Percentiles rank a stretch among this genome's conserved stretches.
Conservation (phyloP, 2,113 vertebrate species). For the Triplophysa siluroides region DNA sequence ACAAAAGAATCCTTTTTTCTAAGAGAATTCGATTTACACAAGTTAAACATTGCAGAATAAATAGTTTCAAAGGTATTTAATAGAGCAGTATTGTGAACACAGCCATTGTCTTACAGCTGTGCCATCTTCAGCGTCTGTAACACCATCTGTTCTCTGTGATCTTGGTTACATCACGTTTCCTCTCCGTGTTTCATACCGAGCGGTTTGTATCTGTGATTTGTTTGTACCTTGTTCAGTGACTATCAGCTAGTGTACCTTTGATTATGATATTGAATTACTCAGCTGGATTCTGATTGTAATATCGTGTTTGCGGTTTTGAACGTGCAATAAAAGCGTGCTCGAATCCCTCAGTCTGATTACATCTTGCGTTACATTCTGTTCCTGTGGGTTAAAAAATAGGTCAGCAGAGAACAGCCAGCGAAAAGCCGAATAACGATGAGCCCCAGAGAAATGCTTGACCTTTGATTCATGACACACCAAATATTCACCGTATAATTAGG, state of each 20-base stretch:
- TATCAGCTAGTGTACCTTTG: not conserved
- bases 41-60: too few relatives aligned
- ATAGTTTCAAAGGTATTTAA: not conserved
- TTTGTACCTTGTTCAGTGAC: not conserved
- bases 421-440: constrained; percentile 22
- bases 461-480: constrained; percentile 47
- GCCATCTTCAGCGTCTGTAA: constrained; percentile 6
- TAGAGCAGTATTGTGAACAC: not conserved
- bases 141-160: constrained; percentile 8
- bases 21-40: too few relatives aligned
- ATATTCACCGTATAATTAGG: constrained; percentile 43
- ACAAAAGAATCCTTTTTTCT: too few relatives aligned
- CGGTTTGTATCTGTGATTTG: constrained; percentile 1
- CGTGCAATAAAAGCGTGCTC: not conserved
- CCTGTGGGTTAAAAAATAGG: constrained; percentile 8
- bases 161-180: not conserved
- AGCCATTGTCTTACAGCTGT: constrained; percentile 7
- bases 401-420: not conserved
- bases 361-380: not conserved
- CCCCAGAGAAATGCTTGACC: constrained; percentile 44
- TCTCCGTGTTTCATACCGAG: not conserved
- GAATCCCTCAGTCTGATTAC: constrained; percentile 13
- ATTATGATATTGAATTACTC: constrained; percentile 20
- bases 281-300: constrained; percentile 1
- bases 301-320: not conserved